These are phyloP conservation scores for Petaurus breviceps DNA, from an alignment of 2,113 vertebrate species.

Conservation along the genomic window DNA sequence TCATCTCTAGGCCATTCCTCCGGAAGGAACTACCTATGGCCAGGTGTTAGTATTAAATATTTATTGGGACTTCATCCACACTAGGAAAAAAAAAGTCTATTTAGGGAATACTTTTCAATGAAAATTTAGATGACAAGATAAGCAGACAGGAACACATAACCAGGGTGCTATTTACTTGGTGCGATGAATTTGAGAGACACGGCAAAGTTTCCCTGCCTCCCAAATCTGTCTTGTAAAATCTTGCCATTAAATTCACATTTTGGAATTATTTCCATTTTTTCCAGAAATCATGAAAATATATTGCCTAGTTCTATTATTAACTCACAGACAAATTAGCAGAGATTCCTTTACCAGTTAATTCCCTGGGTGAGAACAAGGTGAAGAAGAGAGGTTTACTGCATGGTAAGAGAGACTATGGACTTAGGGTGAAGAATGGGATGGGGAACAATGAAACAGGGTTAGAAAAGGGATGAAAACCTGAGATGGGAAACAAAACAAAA, in stretches of 20 bases:
- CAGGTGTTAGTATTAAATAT: background rate
- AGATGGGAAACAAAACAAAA: too few relatives aligned
- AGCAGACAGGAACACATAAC: background rate
- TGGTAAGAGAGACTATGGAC: background rate
- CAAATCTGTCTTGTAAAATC: background rate
- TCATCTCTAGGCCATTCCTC: background rate
- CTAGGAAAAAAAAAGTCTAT: conserved; percentile 7
- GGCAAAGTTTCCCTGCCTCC: background rate
- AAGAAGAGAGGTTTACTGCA: background rate
- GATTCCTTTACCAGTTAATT: background rate
- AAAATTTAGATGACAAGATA: background rate
- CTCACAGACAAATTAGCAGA: background rate
- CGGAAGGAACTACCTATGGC: background rate
- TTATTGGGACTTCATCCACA: background rate
- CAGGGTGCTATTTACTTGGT: background rate
- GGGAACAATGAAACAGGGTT: background rate
- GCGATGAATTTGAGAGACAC: background rate
- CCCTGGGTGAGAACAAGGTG: background rate
- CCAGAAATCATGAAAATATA: background rate
- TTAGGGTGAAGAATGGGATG: background rate
- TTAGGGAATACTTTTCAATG: background rate
- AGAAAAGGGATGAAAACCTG: background rate
- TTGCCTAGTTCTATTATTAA: background rate
- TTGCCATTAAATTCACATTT: background rate
- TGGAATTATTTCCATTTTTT: background rate